Evolutionary conservation across 2,113 vertebrate species (phyloP).

Genomic region (Cairina moschata): DNA sequence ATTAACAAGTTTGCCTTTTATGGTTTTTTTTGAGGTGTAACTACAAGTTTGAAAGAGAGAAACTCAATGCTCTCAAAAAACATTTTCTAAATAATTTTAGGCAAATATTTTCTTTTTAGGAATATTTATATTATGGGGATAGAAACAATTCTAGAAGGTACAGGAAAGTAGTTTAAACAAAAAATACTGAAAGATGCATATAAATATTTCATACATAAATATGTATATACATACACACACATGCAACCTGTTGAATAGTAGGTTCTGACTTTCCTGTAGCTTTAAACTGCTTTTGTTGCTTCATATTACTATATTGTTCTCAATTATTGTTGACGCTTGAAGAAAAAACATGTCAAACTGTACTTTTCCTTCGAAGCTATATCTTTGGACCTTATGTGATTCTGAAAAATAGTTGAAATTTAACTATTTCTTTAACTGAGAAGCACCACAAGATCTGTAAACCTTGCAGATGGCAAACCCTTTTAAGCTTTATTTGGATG

Average conservation of each 20-base stretch:
- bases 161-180: background rate
- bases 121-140: conserved; percentile 45
- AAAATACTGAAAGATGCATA: background rate
- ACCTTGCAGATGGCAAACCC: background rate
- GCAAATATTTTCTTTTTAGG: conserved; percentile 35
- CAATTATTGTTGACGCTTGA: background rate
- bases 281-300: conserved; percentile 25
- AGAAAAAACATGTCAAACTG: conserved; percentile 4
- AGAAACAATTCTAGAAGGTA: conserved; percentile 21
- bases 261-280: background rate
- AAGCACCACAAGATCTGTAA: background rate
- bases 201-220: background rate
- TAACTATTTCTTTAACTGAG: background rate
- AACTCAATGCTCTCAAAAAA: background rate
- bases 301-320: background rate
- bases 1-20: background rate
- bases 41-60: background rate
- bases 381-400: background rate
- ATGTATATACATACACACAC: background rate
- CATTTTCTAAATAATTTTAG: conserved; percentile 17
- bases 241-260: background rate
- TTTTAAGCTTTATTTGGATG: background rate
- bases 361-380: background rate
- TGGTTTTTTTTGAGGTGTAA: background rate
- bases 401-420: background rate